Evolutionary conservation across 2,113 vertebrate species (phyloP).

Genomic region (Formicarius rufipectus): DNA sequence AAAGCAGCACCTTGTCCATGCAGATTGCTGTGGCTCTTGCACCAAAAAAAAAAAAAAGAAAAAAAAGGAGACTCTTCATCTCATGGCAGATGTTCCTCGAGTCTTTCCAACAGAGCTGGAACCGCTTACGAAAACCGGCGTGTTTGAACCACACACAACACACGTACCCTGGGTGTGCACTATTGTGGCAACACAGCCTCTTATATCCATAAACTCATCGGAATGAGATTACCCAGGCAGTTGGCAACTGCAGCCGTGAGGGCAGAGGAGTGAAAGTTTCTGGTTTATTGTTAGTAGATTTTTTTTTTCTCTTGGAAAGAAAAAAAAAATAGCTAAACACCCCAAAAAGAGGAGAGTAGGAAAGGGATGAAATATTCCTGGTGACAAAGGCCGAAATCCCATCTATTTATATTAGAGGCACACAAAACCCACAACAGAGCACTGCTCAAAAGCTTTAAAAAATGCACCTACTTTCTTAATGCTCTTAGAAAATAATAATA

Average conservation of each 20-base stretch:
- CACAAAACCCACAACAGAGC: constrained; percentile 28
- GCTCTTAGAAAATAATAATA: constrained; percentile 54
- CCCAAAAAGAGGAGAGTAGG: not conserved
- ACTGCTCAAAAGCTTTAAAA: constrained; percentile 47
- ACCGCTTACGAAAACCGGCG: not conserved
- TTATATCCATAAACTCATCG: not conserved
- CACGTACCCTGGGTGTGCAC: not conserved
- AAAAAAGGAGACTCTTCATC: not conserved
- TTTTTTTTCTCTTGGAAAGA: not conserved
- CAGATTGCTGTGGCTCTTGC: not conserved
- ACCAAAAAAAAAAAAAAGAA: too few species aligned
- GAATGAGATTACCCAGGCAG: constrained; percentile 16
- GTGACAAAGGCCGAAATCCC: constrained; percentile 38
- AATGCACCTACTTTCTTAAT: constrained; percentile 49
- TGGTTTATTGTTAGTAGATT: not conserved
- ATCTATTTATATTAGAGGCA: constrained; percentile 47
- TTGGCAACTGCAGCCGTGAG: not conserved
- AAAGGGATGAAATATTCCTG: constrained; percentile 33
- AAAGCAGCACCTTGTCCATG: not conserved
- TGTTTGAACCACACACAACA: not conserved
- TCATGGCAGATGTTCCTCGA: not conserved
- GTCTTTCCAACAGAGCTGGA: not conserved
- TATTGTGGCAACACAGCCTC: constrained; percentile 54
- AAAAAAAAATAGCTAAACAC: not conserved
- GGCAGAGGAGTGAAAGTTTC: constrained; percentile 14